Evolutionary conservation across 2,888 invertebrate species (phyloP).

Genomic region (Hydrotaea cyrtoneurina): DNA sequence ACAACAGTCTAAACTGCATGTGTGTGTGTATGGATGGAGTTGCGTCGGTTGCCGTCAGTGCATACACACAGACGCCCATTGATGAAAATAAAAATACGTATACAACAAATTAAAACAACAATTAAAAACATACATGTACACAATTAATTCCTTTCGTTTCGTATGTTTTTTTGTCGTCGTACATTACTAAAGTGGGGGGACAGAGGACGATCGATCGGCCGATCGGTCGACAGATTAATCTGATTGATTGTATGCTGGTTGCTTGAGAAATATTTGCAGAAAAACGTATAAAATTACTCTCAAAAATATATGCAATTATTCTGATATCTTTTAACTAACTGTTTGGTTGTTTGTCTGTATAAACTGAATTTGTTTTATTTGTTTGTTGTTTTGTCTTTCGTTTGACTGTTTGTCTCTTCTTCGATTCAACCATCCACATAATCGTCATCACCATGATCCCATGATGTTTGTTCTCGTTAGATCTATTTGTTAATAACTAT

Average conservation of each 20-base stretch:
- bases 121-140: slow-evolving; percentile 21
- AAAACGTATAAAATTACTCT: slow-evolving; percentile 67
- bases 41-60: neutral
- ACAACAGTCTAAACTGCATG: neutral
- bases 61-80: neutral
- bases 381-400: slow-evolving; percentile 11
- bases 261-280: slow-evolving; percentile 54
- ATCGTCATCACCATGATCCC: neutral
- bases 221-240: slow-evolving; percentile 9
- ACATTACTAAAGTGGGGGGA: slow-evolving; percentile 30
- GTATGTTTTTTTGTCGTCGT: neutral
- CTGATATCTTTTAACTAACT: slow-evolving; percentile 28
- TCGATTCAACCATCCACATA: neutral
- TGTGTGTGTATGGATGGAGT: neutral
- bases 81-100: neutral
- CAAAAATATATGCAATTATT: slow-evolving; percentile 66
- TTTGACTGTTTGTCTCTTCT: slow-evolving; percentile 12
- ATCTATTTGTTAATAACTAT: slow-evolving; percentile 32
- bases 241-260: slow-evolving; percentile 37
- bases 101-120: slow-evolving; percentile 39
- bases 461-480: neutral
- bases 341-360: neutral
- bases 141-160: slow-evolving; percentile 26
- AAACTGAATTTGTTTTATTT: slow-evolving; percentile 15
- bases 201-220: slow-evolving; percentile 29